Base-by-base conservation (phyloP, 2,888 invertebrate genomes). In the Apamea monoglypha region DNA sequence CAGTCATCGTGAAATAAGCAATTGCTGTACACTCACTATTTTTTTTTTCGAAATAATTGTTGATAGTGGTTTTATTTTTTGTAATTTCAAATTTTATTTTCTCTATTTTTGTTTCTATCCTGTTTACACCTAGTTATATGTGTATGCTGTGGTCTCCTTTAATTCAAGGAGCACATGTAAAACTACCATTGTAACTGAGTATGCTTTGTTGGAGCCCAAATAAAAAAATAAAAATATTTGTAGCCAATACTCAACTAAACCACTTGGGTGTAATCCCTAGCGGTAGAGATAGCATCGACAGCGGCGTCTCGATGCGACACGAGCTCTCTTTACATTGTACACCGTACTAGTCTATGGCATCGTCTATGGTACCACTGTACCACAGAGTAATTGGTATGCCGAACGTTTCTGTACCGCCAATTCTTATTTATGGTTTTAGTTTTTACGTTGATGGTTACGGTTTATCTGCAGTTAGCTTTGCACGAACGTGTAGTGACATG, bases 251-350 rank as follows among this genome's bases (percentile, higher is more conserved):
- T 79, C 47, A 4, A 0, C 14, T 67, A 25, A 64, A 1, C 6
- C 6, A 92, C 80, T 93, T 32, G 64, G 92, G 94, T 93, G 92
- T 93, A 94, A 94, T 95, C 95, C 94, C 91, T 89, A 89, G 90
- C 89, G 78, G 87, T 80, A 84, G 88, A 92, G 95, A 96, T 96
- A 96, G 90, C 94, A 96, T 96, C 96, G 93, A 94, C 94, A 94
- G 91, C 87, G 90, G 83, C 92, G 92, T 87, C 81, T 86, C 78
- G 87, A 90, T 89, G 91, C 90, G 91, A 94, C 93, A 92, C 93
- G 92, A 83, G 91, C 91, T 89, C 90, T 88, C 87, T 83, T 89
- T 90, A 91, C 90, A 90, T 87, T 87, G 90, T 90, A 90, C 88
- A 90, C 88, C 86, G 84, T 82, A 86, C 90, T 85, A 84, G 89